These are phyloP conservation scores for Lysandra bellargus DNA, from an alignment of 2,888 invertebrate genomes.

Conservation along the genomic window DNA sequence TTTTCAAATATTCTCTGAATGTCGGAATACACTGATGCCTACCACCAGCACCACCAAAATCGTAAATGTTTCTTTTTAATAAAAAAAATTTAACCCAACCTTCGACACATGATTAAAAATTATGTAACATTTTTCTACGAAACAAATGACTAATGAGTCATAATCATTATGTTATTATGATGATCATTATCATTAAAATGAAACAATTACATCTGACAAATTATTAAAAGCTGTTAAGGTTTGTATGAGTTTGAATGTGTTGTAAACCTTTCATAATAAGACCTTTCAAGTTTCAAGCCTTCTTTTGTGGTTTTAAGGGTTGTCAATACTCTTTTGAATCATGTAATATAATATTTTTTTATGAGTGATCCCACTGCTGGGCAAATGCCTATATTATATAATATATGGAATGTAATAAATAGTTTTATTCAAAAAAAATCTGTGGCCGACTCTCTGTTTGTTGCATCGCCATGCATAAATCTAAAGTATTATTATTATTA, in stretches of 20 bases:
- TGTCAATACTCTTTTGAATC: not conserved
- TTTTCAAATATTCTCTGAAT: too few relatives aligned
- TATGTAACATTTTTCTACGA: not conserved
- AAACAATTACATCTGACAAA: slow-evolving; percentile 26
- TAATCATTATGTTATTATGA: slow-evolving; percentile 20
- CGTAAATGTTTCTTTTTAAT: not conserved
- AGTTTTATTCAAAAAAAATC: too few relatives aligned
- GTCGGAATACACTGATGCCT: too few relatives aligned
- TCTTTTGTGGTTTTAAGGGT: slow-evolving; percentile 31
- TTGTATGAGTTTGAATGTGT: slow-evolving; percentile 37
- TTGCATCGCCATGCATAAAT: too few relatives aligned
- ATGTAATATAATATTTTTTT: not conserved
- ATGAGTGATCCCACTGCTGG: too few relatives aligned
- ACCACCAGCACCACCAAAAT: too few relatives aligned
- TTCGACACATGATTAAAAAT: not conserved
- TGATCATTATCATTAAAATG: slow-evolving; percentile 29
- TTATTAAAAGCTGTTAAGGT: slow-evolving; percentile 25
- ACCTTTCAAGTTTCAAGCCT: slow-evolving; percentile 45
- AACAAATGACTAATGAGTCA: slow-evolving; percentile 21
- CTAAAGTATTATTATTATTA: too few relatives aligned
- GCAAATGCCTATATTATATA: too few relatives aligned
- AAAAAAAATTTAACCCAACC: not conserved
- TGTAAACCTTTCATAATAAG: slow-evolving; percentile 46
- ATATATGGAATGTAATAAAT: too few relatives aligned
- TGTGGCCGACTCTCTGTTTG: too few relatives aligned